Evolutionary conservation across 2,113 vertebrate species (phyloP), one percentile per base, ranked within the genome.

Genomic region (Petroica traversi): DNA sequence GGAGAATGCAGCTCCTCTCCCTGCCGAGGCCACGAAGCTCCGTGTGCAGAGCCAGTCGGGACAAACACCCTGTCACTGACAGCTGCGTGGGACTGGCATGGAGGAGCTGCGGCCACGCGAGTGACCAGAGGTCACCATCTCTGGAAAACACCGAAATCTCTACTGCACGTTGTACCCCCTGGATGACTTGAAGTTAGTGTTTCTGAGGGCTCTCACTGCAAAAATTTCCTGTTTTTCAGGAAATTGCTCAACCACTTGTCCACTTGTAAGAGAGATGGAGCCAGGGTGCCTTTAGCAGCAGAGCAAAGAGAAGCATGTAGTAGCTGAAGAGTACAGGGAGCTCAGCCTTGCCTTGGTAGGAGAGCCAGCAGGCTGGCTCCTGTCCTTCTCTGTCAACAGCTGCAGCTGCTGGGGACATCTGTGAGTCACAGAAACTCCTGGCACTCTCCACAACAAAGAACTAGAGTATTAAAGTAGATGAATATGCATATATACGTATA

Each of bases 11-110:
- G 59, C 68, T 80, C 46, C 34, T 79, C 45, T 69, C 38, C 1
- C 5, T 81, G 40, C 45, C 2, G 0, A 43, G 74, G 62, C 19
- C 4, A 0, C 8, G 59, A 48, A 58, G 33, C 45, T 58, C 7
- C 1, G 0, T 1, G 2, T 24, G 41, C 26, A 40, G 71, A 85
- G 45, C 66, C 1, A 0, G 6, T 18, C 0, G 1, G 55, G 51
- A 71, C 31, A 40, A 34, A 29, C 45, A 41, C 23, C 11, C 33
- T 43, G 46, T 34, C 3, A 4, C 57, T 87, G 57, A 41, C 31
- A 31, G 73, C 57, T 43, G 40, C 0, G 5, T 25, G 63, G 31
- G 45, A 48, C 59, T 4, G 1, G 55, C 19, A 12, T 2, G 25
- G 59, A 85, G 84, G 52, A 81, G 52, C 8, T 67, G 63, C 28